phyloP scores from a whole-genome alignment of 2,797 vertebrate genomes.

The Trachops cirrhosus region DNA sequence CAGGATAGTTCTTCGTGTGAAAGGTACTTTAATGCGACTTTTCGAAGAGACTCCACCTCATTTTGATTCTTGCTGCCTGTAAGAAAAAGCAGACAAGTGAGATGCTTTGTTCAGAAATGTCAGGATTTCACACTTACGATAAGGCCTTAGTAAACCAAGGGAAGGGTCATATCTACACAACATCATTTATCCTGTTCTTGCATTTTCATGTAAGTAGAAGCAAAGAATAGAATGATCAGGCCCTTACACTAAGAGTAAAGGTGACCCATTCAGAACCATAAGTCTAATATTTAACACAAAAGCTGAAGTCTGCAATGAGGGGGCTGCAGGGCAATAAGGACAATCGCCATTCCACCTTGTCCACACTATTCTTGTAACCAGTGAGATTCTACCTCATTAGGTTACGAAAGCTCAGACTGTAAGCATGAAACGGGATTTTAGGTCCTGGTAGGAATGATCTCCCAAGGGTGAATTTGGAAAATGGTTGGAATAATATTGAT shows the following conservation, averaged over 20 bases:
- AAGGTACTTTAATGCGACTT: background rate
- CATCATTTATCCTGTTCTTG: background rate
- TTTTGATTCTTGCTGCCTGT: constrained; percentile 13
- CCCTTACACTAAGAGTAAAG: background rate
- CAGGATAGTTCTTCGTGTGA: constrained; percentile 1
- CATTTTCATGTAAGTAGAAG: background rate
- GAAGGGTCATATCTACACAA: background rate
- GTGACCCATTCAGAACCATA: background rate
- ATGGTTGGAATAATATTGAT: background rate
- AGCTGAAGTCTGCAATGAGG: background rate
- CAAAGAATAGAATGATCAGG: background rate
- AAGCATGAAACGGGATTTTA: background rate
- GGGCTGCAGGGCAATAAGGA: background rate
- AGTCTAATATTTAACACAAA: background rate
- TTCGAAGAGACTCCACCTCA: background rate
- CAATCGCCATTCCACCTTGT: background rate
- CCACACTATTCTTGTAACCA: background rate
- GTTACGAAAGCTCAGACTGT: background rate
- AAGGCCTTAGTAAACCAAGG: background rate
- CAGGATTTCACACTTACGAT: background rate
- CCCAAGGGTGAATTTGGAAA: background rate
- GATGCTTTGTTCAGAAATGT: background rate
- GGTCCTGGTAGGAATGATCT: background rate
- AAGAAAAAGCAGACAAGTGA: background rate
- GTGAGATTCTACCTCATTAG: background rate